Evolutionary conservation across 2,888 invertebrate species (phyloP).

Genomic region (Ophioninae sp.): DNA sequence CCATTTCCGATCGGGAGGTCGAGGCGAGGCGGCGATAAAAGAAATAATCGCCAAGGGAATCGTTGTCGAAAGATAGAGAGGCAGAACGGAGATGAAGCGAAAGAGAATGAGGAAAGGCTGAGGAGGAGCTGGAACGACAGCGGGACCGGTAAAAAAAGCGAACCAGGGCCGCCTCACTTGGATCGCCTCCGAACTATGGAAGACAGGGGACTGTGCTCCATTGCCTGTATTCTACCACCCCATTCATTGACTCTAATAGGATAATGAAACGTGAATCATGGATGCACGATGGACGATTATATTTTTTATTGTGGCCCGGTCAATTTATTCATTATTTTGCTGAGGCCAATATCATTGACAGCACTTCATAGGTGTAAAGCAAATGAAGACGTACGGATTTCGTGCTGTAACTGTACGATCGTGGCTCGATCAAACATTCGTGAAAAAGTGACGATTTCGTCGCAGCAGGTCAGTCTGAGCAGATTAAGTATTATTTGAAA

Average conservation of each 20-base stretch:
- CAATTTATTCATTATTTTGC: conserved; percentile 79
- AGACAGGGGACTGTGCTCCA: conserved; percentile 41
- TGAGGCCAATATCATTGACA: conserved; percentile 78
- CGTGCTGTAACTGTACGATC: not conserved
- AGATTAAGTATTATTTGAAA: too few relatives aligned
- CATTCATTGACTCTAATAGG: conserved; percentile 76
- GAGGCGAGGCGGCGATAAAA: conserved; percentile 27
- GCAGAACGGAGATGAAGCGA: not conserved
- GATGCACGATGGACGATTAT: conserved; percentile 76
- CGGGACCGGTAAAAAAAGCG: conserved; percentile 45
- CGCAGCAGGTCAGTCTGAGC: too few relatives aligned
- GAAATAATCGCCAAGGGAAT: conserved; percentile 10
- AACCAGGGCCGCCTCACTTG: conserved; percentile 45
- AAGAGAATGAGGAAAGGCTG: conserved; percentile 33
- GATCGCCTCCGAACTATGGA: conserved; percentile 44
- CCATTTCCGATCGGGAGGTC: conserved; percentile 57
- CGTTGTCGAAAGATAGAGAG: conserved; percentile 21
- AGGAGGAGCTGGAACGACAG: conserved; percentile 29
- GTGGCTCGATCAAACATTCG: not conserved
- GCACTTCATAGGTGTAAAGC: conserved; percentile 68
- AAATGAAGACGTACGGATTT: conserved; percentile 32
- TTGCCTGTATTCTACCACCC: conserved; percentile 51
- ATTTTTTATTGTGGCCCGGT: conserved; percentile 76
- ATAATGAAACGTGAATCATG: conserved; percentile 79
- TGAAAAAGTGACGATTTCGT: too few relatives aligned